Evolutionary conservation across 2,113 vertebrate genomes (phyloP).

Genomic region (Prunella himalayana): DNA sequence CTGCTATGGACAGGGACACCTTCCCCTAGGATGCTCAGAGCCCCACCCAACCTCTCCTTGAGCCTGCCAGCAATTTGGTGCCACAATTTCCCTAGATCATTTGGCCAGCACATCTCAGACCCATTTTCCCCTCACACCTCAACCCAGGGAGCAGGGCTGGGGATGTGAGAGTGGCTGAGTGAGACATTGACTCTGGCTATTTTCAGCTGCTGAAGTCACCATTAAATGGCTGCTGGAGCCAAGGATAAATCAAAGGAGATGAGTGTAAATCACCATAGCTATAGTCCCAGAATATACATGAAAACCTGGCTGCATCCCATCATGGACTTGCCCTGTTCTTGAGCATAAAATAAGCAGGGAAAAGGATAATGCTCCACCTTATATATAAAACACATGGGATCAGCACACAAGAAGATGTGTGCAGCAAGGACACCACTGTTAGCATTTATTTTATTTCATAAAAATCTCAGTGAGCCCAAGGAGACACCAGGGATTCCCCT

Average conservation of each 20-base stretch:
- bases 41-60: neutral
- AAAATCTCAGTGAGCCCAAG: neutral
- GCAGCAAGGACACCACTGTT: neutral
- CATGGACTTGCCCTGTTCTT: neutral
- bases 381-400: neutral
- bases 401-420: neutral
- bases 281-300: neutral
- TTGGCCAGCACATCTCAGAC: neutral
- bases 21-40: neutral
- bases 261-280: neutral
- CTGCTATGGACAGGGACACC: neutral
- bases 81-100: neutral
- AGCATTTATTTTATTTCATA: neutral
- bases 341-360: neutral
- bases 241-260: neutral
- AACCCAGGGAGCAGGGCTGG: neutral
- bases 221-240: neutral
- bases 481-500: neutral
- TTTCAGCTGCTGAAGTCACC: slow-evolving; percentile 49
- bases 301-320: neutral
- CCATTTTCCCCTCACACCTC: neutral
- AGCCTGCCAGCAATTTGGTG: neutral
- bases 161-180: neutral
- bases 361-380: neutral
- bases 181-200: neutral